Conservation (phyloP, 2,888 invertebrate genomes). For the Melipona beecheii region DNA sequence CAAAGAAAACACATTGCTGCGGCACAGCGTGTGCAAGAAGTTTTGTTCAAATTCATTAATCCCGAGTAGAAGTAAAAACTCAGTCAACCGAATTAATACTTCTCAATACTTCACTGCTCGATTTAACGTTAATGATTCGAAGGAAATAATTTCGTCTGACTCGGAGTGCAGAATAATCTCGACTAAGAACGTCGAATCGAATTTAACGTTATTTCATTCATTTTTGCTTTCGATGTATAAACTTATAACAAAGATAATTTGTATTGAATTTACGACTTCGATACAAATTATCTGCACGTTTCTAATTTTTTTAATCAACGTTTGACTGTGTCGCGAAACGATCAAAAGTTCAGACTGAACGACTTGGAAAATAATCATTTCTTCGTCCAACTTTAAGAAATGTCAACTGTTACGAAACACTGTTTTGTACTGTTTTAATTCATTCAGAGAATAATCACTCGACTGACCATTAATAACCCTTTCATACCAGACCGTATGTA, state of each 20-base stretch:
- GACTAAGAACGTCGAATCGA: neutral
- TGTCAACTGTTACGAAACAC: no score
- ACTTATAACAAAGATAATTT: neutral
- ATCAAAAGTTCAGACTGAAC: no score
- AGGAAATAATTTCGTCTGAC: neutral
- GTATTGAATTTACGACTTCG: neutral
- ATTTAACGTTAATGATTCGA: neutral
- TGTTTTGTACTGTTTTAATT: no score
- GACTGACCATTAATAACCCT: neutral
- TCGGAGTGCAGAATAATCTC: neutral
- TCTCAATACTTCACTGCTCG: neutral
- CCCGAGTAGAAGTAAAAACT: neutral
- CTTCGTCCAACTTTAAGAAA: no score
- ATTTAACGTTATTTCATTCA: neutral
- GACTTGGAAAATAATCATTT: no score
- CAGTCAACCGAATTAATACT: conserved; percentile 5
- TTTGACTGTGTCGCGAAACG: no score
- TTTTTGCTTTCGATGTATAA: neutral
- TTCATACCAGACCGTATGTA: neutral
- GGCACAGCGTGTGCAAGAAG: neutral
- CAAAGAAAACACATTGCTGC: neutral
- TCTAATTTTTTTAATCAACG: neutral
- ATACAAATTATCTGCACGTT: neutral
- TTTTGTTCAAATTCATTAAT: neutral
- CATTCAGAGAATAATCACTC: neutral